phyloP scores from a whole-genome alignment of 1,140 invertebrate genomes.

The Listronotus oregonensis region DNA sequence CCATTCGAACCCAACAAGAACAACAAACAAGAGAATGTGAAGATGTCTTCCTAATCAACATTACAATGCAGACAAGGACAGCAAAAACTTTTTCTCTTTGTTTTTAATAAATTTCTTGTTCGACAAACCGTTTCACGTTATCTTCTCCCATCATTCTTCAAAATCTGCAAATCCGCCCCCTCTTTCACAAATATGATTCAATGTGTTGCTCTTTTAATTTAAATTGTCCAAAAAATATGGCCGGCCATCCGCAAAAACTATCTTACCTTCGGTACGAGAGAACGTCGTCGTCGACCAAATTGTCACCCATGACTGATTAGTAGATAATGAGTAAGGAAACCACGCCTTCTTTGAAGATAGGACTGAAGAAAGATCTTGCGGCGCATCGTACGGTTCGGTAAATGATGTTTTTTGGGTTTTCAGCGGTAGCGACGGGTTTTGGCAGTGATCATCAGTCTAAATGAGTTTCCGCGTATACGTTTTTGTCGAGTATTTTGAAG shows the following conservation, averaged over 20 bases:
- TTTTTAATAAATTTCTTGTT: constrained; percentile 18
- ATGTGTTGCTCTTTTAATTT: constrained; percentile 22
- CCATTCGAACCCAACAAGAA: not conserved
- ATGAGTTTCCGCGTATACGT: constrained; percentile 30
- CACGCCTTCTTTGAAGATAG: constrained; percentile 34
- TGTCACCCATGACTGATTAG: constrained; percentile 46
- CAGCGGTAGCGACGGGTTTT: constrained; percentile 28
- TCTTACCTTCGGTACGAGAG: constrained; percentile 20
- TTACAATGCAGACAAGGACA: constrained; percentile 31
- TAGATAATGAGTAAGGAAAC: constrained; percentile 42
- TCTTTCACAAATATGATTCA: constrained; percentile 15
- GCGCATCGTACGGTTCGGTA: constrained; percentile 28
- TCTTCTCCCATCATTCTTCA: constrained; percentile 34
- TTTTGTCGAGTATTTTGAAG: constrained; percentile 16
- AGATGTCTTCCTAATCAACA: constrained; percentile 34
- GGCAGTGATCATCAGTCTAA: constrained; percentile 18
- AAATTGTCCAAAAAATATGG: constrained; percentile 44
- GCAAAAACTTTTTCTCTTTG: constrained; percentile 21
- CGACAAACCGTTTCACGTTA: constrained; percentile 21
- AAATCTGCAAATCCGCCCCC: constrained; percentile 21
- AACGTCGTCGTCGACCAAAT: constrained; percentile 40
- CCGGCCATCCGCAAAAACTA: constrained; percentile 39
- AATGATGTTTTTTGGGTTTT: constrained; percentile 30
- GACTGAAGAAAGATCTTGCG: constrained; percentile 7
- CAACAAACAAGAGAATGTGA: constrained; percentile 15